Conservation (phyloP, 35 echinoderm and acorn worm species). For the Anneissia japonica region DNA sequence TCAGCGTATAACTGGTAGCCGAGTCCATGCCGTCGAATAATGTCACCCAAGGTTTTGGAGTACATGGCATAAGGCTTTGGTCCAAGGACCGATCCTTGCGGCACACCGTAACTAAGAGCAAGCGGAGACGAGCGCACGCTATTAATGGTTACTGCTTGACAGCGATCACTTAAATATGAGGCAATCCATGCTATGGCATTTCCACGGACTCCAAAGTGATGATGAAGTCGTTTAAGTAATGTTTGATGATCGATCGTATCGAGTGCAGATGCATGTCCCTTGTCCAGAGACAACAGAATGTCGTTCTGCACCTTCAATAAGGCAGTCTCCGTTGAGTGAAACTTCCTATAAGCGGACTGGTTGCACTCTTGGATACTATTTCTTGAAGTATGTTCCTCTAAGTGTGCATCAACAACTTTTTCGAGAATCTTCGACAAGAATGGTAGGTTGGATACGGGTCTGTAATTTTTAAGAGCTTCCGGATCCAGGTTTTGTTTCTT, state of each 20-base stretch:
- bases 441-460: slow-evolving; percentile 21
- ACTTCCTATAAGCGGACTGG: slow-evolving; percentile 11
- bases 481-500: slow-evolving; percentile 11
- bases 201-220: neutral
- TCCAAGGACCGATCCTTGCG: neutral
- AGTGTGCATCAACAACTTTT: neutral
- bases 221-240: neutral
- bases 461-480: slow-evolving; percentile 8
- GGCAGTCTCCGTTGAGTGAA: slow-evolving; percentile 34
- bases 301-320: slow-evolving; percentile 1
- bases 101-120: neutral
- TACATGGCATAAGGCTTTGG: neutral
- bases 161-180: neutral
- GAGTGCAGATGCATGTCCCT: neutral
- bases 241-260: neutral
- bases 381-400: neutral
- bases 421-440: slow-evolving; percentile 22
- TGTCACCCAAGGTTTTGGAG: neutral
- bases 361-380: neutral
- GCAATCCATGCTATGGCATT: neutral
- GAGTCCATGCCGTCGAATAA: too few relatives aligned
- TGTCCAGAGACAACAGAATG: too few relatives aligned
- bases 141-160: neutral
- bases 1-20: too few relatives aligned
- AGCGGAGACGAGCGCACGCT: neutral